Conservation (phyloP, 2,797 vertebrate species). For the Margarornis squamiger region DNA sequence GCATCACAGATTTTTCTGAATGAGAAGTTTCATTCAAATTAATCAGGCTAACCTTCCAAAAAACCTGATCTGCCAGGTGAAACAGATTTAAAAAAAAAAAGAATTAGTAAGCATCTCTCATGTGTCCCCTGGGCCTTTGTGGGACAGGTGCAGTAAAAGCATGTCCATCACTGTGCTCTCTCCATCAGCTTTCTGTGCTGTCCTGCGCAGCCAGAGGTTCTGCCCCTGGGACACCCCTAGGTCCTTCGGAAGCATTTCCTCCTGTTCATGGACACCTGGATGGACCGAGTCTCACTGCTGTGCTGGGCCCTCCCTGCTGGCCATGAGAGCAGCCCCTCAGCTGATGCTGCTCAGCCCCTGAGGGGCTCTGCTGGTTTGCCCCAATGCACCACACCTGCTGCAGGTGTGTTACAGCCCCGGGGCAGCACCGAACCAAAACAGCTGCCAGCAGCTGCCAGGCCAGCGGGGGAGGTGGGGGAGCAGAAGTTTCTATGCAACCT, state of each 20-base stretch:
- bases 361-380: neutral
- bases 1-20: neutral
- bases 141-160: neutral
- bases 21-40: neutral
- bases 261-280: rapidly evolving
- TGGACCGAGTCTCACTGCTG: too few relatives aligned
- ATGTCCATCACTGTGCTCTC: neutral
- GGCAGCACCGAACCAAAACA: rapidly evolving
- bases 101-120: neutral
- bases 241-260: neutral
- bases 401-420: rapidly evolving
- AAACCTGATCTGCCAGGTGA: neutral
- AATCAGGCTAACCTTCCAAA: neutral
- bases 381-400: neutral
- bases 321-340: neutral
- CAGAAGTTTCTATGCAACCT: neutral
- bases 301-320: neutral
- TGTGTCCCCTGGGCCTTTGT: rapidly evolving
- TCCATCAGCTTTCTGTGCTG: rapidly evolving
- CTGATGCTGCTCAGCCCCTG: neutral
- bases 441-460: neutral
- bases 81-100: neutral
- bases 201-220: neutral
- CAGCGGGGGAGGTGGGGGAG: rapidly evolving
- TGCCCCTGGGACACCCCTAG: rapidly evolving